Base-by-base conservation (phyloP, 2,797 vertebrate species). In the Phataginus tetradactyla region DNA sequence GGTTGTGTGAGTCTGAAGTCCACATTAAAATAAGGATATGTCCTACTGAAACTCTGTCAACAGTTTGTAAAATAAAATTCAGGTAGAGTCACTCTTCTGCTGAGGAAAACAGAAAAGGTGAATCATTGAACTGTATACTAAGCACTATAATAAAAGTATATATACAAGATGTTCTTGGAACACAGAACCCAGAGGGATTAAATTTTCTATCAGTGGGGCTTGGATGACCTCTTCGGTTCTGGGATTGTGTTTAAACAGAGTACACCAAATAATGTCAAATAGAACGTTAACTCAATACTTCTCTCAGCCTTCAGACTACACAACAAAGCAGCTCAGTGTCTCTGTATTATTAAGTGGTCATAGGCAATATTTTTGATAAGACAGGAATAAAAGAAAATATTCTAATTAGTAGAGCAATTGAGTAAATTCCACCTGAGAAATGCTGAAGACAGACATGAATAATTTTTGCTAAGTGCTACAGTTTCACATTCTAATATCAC, bases 341-440 rank as follows among this genome's bases (percentile, higher is more conserved):
- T 90, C 3, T 34, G 18, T 1, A 61, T 72, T 17, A 85, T 91
- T 49, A 79, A 45, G 14, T 51, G 23, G 3, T 80, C 49, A 61
- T 63, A 77, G 25, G 61, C 69, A 95, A 15, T 80, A 85, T 25
- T 94, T 94, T 77, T 84, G 34, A 51, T 84, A 90, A 55, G 18
- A 57, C 0, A 69, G 7, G 42, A 85, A 27, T 3, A 83, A 81
- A 84, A 59, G 14, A n/a, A 83, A 72, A 68, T 51, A 75, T 45
- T 90, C 7, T 71, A 74, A 71, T 80, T 80, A 86, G 63, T 64
- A 78, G 5, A 83, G 34, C 21, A 66, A 69, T 27, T 77, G 66
- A 83, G 57, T 59, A 71, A 90, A 84, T 86, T 45, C 23, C n/a
- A 78, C 29, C 42, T 42, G 27, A 51, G 63, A 89, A 79, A 51